Evolutionary conservation across 2,797 vertebrate genomes (phyloP), one percentile per base, ranked within the genome.

Genomic region (Podargus strigoides): DNA sequence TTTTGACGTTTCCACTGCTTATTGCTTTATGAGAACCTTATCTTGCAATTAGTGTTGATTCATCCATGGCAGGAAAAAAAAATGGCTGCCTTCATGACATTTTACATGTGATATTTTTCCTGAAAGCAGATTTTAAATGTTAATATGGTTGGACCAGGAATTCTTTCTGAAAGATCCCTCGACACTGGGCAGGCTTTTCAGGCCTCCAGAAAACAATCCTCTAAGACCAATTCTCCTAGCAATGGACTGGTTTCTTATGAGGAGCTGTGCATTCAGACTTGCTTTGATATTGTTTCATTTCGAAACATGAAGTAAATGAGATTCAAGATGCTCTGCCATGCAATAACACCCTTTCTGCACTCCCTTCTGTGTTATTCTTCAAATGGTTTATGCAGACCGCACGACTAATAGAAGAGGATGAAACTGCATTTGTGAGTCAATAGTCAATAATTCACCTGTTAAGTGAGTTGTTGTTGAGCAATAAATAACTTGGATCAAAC

Each of bases 161-260:
- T 85, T 53, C 47, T 56, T 93, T 95, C 86, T 81, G 72, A 91
- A 93, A 85, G 19, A 64, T 68, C 37, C 58, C 36, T 93, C 74
- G 55, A 3, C 42, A 59, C 46, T 34, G 66, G 93, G 56, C 1
- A 1, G 58, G 46, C 46, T 92, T 89, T 96, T 81, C 56, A 92
- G 66, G 27, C n/a, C 72, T 66, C n/a, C 36, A 72, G 59, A 46
- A 73, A 84, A 30, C 12, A 64, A 6, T 20, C 5, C 7, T 50
- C 18, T n/a, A 26, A 64, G 42, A 47, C 4, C 5, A 37, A 1
- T 60, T 67, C 14, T 85, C 4, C 12, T 37, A 80, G 42, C 41
- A 82, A 12, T 52, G 64, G 87, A 49, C 56, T 53, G 81, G 18
- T 76, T 93, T 85, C 56, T 76, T 50, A 66, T 3, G 32, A 77